These are phyloP conservation scores for Ciconia boyciana DNA, from an alignment of 2,113 vertebrate species.

Conservation along the genomic window DNA sequence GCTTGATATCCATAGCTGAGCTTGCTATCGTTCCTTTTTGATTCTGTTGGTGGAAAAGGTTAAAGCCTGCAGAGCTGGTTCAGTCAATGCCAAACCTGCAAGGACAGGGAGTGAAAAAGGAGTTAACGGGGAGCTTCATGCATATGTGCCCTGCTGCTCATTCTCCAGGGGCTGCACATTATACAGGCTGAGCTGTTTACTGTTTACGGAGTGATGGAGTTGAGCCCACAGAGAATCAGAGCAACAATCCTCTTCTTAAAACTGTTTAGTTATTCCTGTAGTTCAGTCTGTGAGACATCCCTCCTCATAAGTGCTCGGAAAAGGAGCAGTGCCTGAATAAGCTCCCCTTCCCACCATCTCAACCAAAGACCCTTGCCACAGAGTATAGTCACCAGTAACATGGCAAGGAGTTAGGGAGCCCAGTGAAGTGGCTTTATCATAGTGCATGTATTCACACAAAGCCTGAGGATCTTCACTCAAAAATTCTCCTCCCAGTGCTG, in stretches of 20 bases:
- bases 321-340: background rate
- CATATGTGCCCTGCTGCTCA: background rate
- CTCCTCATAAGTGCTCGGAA: background rate
- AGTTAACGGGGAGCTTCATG: background rate
- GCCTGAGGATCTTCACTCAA: background rate
- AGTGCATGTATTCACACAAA: background rate
- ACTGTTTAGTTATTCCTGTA: background rate
- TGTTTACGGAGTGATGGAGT: background rate
- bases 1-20: constrained; percentile 15
- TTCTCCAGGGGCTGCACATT: background rate
- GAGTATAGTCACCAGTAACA: background rate
- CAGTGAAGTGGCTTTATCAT: background rate
- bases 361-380: background rate
- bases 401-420: background rate
- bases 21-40: constrained; percentile 7
- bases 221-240: background rate
- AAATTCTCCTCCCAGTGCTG: background rate
- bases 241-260: background rate
- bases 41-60: constrained; percentile 31
- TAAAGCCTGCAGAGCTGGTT: constrained; percentile 33
- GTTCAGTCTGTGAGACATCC: background rate
- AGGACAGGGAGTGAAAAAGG: background rate
- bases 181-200: background rate
- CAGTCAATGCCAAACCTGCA: constrained; percentile 5
- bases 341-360: background rate